These are phyloP conservation scores for Stegodyphus mimosarum DNA, from an alignment of 1,140 invertebrate species.

Conservation along the genomic window DNA sequence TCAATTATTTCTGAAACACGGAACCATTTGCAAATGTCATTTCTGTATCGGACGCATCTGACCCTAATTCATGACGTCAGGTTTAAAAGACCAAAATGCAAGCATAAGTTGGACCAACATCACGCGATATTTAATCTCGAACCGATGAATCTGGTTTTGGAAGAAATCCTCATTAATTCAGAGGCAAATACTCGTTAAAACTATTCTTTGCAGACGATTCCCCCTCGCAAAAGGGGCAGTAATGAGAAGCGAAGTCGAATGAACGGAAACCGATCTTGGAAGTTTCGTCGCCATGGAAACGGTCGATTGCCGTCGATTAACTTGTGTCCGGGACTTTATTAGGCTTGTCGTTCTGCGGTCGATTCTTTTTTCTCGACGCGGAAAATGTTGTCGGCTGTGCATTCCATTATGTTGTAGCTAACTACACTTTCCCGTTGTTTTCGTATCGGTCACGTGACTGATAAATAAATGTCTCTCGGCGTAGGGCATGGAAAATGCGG, in stretches of 20 bases:
- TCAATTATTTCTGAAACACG: too few species aligned
- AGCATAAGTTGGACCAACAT: neutral
- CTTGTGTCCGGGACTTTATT: constrained; percentile 37
- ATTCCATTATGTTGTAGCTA: constrained; percentile 7
- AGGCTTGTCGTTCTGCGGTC: constrained; percentile 32
- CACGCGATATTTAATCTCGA: constrained; percentile 3
- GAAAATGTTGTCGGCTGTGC: neutral
- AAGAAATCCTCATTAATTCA: neutral
- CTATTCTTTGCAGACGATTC: constrained; percentile 19
- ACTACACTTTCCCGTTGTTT: too few species aligned
- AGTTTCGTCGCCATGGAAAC: constrained; percentile 19
- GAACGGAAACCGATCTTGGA: constrained; percentile 33
- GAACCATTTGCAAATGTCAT: too few species aligned
- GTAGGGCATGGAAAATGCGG: too few species aligned
- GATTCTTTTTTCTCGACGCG: neutral
- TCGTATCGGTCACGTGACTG: too few species aligned
- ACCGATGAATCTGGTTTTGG: neutral
- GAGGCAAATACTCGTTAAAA: constrained; percentile 5
- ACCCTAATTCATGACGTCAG: too few species aligned
- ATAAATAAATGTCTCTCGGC: too few species aligned
- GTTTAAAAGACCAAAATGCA: too few species aligned
- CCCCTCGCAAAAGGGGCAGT: neutral
- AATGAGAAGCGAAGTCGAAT: neutral
- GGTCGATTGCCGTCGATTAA: constrained; percentile 30
- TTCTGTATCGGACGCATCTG: too few species aligned